Percentiles rank a stretch among this genome's conserved stretches.
These are phyloP conservation scores for Trachymyrmex septentrionalis DNA, from an alignment of 1,140 invertebrate genomes.

Conservation along the genomic window DNA sequence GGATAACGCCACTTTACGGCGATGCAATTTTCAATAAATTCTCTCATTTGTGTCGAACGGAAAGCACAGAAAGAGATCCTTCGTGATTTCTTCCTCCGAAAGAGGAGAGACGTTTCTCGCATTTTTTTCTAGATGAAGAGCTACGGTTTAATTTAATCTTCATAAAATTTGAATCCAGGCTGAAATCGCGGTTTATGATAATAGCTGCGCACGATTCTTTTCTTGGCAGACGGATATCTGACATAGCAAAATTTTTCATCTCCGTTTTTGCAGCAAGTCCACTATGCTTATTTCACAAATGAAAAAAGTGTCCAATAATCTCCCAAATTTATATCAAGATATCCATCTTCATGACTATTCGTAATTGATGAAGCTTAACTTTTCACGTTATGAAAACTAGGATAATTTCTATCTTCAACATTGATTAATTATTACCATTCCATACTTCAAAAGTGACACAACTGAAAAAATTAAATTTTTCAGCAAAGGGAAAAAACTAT, in stretches of 20 bases:
- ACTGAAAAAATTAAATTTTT: no score
- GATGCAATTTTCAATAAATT: conserved; percentile 64
- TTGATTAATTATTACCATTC: no score
- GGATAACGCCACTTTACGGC: conserved; percentile 63
- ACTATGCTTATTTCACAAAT: neutral
- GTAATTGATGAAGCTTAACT: neutral
- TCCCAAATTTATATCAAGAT: conserved; percentile 23
- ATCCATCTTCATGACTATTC: neutral
- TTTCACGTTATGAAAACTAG: neutral
- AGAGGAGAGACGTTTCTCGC: neutral
- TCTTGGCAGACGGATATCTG: conserved; percentile 40
- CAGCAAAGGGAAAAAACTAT: no score
- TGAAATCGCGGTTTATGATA: conserved; percentile 70
- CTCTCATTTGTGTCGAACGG: neutral
- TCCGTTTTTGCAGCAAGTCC: neutral
- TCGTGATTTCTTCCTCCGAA: conserved; percentile 4
- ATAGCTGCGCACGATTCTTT: conserved; percentile 32
- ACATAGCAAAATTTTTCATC: conserved; percentile 48
- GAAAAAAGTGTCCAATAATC: neutral
- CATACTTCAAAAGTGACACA: no score
- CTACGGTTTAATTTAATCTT: conserved; percentile 74
- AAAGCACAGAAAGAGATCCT: neutral
- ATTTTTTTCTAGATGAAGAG: neutral
- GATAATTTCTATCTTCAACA: neutral
- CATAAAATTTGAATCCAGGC: conserved; percentile 51